Conservation (phyloP, 1,140 invertebrate genomes). For the Aricia agestis region DNA sequence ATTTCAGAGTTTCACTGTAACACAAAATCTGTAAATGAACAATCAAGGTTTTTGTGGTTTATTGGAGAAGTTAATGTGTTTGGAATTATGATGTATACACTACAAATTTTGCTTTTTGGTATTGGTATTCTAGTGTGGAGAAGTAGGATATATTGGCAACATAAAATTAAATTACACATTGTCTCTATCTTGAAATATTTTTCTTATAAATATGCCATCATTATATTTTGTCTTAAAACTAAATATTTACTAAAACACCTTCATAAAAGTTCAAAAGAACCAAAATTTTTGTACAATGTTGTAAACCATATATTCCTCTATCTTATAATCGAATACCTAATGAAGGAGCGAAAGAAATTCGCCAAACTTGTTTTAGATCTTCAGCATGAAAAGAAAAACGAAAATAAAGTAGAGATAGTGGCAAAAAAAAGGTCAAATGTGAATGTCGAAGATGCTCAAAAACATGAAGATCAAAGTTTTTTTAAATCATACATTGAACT, state of each 20-base stretch:
- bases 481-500: slow-evolving; percentile 55
- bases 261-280: neutral
- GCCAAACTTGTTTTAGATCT: slow-evolving; percentile 43
- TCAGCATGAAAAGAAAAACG: slow-evolving; percentile 56
- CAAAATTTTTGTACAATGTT: neutral
- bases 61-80: neutral
- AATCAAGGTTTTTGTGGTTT: neutral
- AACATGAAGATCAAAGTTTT: slow-evolving; percentile 51
- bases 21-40: neutral
- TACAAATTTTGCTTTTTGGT: neutral
- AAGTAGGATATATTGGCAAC: neutral
- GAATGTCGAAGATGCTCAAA: slow-evolving; percentile 47
- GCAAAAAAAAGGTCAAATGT: slow-evolving; percentile 41
- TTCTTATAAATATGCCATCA: neutral
- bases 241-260: neutral
- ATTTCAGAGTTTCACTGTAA: neutral
- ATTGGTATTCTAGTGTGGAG: neutral
- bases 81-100: neutral
- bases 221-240: neutral
- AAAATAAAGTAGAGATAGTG: slow-evolving; percentile 46
- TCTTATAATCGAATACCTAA: slow-evolving; percentile 50
- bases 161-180: neutral
- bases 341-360: slow-evolving; percentile 50
- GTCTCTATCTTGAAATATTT: neutral
- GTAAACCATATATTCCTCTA: slow-evolving; percentile 39